Percentiles rank a stretch among this genome's conserved stretches.
Evolutionary conservation across 2,888 invertebrate species (phyloP).

Genomic region (Pandemis cinnamomeana): DNA sequence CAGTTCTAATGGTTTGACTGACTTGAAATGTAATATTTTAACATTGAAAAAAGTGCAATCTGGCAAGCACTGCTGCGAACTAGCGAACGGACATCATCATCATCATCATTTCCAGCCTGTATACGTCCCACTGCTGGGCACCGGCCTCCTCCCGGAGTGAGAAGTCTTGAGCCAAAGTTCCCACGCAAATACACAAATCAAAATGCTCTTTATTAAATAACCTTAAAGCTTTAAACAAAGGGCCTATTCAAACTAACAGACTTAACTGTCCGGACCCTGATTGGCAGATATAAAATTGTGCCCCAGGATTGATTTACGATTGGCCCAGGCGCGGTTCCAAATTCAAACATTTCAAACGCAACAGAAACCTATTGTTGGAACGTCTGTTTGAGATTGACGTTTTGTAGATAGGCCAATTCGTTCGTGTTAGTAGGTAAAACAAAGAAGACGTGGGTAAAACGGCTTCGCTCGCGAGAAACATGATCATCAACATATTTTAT

Average conservation of each 20-base stretch:
- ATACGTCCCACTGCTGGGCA: too few species aligned
- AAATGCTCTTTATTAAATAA: background rate
- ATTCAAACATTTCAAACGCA: slow-evolving; percentile 7
- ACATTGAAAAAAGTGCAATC: too few species aligned
- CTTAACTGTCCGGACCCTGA: slow-evolving; percentile 23
- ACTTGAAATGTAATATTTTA: too few species aligned
- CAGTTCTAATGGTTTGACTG: too few species aligned
- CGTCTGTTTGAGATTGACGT: slow-evolving; percentile 22
- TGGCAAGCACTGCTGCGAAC: too few species aligned
- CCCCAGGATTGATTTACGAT: slow-evolving; percentile 21
- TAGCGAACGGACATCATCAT: too few species aligned
- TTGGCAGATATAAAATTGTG: slow-evolving; percentile 32
- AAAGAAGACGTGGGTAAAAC: too few species aligned
- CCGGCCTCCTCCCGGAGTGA: too few species aligned
- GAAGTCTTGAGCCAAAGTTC: background rate
- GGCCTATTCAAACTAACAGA: slow-evolving; percentile 12
- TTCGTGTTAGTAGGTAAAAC: too few species aligned
- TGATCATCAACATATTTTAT: too few species aligned
- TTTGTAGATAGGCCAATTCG: background rate
- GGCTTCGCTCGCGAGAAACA: too few species aligned
- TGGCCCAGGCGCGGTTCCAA: background rate
- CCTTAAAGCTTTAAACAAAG: background rate
- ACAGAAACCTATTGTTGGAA: slow-evolving; percentile 3
- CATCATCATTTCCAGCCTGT: too few species aligned
- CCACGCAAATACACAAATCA: background rate